Conservation (phyloP, 2,888 invertebrate genomes). For the Yponomeuta evonymella region DNA sequence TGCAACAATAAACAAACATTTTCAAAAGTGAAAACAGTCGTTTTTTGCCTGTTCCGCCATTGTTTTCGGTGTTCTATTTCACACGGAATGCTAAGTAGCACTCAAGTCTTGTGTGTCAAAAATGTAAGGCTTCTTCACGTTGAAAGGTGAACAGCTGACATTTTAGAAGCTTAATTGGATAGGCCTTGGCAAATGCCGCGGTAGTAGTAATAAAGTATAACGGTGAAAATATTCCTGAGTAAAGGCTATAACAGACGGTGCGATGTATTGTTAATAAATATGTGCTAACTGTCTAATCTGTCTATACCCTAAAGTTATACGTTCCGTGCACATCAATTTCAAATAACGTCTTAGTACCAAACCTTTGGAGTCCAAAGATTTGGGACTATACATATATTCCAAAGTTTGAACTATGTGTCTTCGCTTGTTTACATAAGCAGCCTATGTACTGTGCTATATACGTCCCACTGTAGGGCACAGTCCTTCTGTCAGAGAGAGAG, state of each 20-base stretch:
- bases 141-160: conserved; percentile 18
- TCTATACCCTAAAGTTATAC: too few species aligned
- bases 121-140: conserved; percentile 11
- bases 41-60: background rate
- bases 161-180: conserved; percentile 13
- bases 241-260: background rate
- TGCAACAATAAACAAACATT: background rate
- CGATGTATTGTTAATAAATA: too few species aligned
- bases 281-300: too few species aligned
- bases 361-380: too few species aligned
- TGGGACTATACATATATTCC: too few species aligned
- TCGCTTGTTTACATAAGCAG: too few species aligned
- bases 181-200: conserved; percentile 14
- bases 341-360: too few species aligned
- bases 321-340: too few species aligned
- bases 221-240: background rate
- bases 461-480: too few species aligned
- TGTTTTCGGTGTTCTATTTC: conserved; percentile 2
- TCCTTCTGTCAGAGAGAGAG: too few species aligned
- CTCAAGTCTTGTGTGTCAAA: background rate
- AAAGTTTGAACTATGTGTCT: too few species aligned
- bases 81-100: background rate
- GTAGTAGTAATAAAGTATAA: background rate
- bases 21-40: background rate
- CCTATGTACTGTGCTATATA: too few species aligned